Base-by-base conservation (phyloP, 2,113 vertebrate genomes). In the Chrysochloris asiatica region DNA sequence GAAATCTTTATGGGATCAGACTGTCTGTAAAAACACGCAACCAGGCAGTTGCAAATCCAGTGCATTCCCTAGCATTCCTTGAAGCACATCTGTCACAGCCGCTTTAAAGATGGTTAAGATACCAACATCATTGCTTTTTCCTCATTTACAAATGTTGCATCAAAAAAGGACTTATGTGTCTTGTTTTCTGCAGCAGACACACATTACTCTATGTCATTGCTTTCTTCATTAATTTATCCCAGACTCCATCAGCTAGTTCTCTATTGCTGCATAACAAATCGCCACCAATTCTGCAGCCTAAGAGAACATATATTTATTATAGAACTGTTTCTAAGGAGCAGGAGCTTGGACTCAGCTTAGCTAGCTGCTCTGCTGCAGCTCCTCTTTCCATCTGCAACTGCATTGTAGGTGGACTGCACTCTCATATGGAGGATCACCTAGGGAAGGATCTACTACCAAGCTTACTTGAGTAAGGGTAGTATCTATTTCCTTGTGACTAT, bases 21-120 rank as follows among this genome's bases (percentile, higher is more conserved):
- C n/a, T n/a, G n/a, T 65, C 84, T 41, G n/a, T 11, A 41, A 11
- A 48, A 65, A 12, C 33, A n/a, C 48, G 54, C 8, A n/a, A 12
- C 56, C 8, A 41, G 69, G 54, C 85, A 88, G 45, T 61, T 22
- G 36, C 24, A 81, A 48, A 41, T 30, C 30, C 72, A 52, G 22
- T 14, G 43, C 33, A 41, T 50, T 50, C n/a, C 28, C 45, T 45
- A 59, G 2, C 45, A 24, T 61, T 12, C 47, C 69, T 73, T 45
- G 52, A 50, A 38, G 8, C 4, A 9, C 50, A 86, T 86, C 19
- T 71, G 47, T 52, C 50, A 38, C 30, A 45, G 48, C 69, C 67
- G 50, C 69, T 63, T 86, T 73, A 83, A 92, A 17, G n/a, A 41
- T 17, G 5, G 8, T 65, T 79, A 63, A 83, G 90, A 93, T 80